A percentile compares a stretch with the other conserved stretches of the same genome.
Conservation (phyloP, 2,797 vertebrate species). For the Syngnathus rostellatus region DNA sequence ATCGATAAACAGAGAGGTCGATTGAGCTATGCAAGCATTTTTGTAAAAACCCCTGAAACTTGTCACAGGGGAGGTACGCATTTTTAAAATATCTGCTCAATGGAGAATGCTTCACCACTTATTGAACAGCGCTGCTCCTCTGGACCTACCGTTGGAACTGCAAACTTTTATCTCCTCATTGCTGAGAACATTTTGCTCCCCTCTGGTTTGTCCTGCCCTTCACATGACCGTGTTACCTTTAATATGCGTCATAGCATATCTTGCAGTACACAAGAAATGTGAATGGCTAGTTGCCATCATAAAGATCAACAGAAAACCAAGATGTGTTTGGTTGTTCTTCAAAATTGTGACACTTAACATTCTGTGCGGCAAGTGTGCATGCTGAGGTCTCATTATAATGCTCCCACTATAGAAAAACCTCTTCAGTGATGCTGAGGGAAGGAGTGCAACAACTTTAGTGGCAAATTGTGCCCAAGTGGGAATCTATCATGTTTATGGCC, state of each 20-base stretch:
- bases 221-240: constrained; percentile 30
- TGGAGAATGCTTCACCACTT: constrained; percentile 38
- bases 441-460: background rate
- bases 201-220: constrained; percentile 14
- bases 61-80: constrained; percentile 27
- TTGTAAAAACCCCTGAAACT: constrained; percentile 22
- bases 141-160: constrained; percentile 22
- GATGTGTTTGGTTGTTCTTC: background rate
- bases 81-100: constrained; percentile 42
- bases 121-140: constrained; percentile 30
- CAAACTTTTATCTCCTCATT: constrained; percentile 36
- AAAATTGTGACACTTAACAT: background rate
- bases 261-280: background rate
- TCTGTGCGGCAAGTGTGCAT: background rate
- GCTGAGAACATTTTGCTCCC: constrained; percentile 14
- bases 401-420: background rate
- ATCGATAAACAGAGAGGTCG: constrained; percentile 38
- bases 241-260: constrained; percentile 31
- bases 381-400: background rate
- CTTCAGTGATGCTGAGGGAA: background rate
- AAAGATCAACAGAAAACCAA: background rate
- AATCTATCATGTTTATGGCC: background rate
- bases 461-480: background rate
- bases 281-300: background rate
- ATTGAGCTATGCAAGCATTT: constrained; percentile 39